Evolutionary conservation across 2,113 vertebrate genomes (phyloP), one percentile per base, ranked within the genome.

Genomic region (Pogona vitticeps): DNA sequence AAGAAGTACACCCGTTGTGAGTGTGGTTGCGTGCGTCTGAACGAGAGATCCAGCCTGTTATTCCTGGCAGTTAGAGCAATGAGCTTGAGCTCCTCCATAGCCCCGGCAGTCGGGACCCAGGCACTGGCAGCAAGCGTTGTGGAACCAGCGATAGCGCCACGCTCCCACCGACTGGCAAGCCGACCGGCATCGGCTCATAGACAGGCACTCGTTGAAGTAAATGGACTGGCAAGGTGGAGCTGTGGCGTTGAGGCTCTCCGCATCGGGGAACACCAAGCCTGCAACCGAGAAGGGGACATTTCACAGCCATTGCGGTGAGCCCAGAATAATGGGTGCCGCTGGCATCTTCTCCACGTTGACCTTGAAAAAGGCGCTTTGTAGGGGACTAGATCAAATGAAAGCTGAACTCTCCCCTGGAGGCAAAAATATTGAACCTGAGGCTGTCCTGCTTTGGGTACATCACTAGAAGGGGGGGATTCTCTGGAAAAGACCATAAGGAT

Each of bases 71-170:
- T 33, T 75, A 78, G 85, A 81, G 12, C 85, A 87, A 52, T 38
- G 42, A 1, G 85, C 79, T 0, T 56, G 71, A 5, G 78, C 70
- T 6, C 85, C 71, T 10, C 85, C 85, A 1, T 87, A 87, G 59
- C 85, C 85, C n/a, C 17, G 85, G 85, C 85, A 87, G 58, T 87
- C 85, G 2, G 85, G 85, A 4, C 85, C 85, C n/a, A 87, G 10
- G 14, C 85, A 87, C 6, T 87, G 85, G 42, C 85, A 87, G 26
- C 85, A 87, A 31, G 70, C 85, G 2, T 75, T 87, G 79, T 87
- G 85, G 72, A 87, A 87, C 85, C 85, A 87, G 59, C 85, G 85
- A n/a, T 82, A 87, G 15, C 85, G 85, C 85, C 85, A 87, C 23
- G 85, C 85, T 6, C 85, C 85, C 23, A 87, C 85, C 5, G 85